phyloP scores from a whole-genome alignment of 2,797 vertebrate species.

The Lepilemur ruficaudatus region DNA sequence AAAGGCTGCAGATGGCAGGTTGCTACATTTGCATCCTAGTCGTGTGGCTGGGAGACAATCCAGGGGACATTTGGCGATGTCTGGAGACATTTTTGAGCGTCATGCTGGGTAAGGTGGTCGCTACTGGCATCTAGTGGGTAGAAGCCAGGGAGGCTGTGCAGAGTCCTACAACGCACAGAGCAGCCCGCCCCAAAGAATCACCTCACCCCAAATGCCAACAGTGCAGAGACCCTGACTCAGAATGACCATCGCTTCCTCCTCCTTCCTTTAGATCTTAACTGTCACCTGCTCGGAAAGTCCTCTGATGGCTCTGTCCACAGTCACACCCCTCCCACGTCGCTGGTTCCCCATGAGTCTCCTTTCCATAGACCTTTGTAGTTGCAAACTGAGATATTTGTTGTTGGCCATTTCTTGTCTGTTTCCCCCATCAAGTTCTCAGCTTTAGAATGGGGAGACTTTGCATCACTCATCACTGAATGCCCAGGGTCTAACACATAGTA shows the following conservation, averaged over 20 bases:
- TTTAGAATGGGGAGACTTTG: not conserved
- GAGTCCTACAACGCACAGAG: not conserved
- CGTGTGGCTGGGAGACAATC: not conserved
- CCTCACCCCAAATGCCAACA: not conserved
- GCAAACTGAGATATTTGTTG: not conserved
- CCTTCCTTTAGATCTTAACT: not conserved
- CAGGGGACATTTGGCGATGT: not conserved
- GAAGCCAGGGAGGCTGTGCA: rapidly evolving
- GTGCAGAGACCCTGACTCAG: not conserved
- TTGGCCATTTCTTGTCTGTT: not conserved
- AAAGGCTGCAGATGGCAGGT: not conserved
- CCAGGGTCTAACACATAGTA: not conserved
- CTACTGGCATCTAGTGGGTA: not conserved
- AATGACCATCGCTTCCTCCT: rapidly evolving
- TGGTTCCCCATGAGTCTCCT: not conserved
- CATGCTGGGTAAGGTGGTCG: too few relatives aligned
- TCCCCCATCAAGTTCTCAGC: not conserved
- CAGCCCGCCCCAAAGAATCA: rapidly evolving
- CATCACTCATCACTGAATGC: not conserved
- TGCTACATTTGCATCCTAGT: not conserved
- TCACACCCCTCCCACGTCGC: rapidly evolving
- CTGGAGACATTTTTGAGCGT: not conserved
- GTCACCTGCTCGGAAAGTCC: not conserved
- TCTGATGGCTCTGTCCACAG: not conserved
- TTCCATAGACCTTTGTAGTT: too few relatives aligned